Base-by-base conservation (phyloP, 2,888 invertebrate genomes). In the Malthinus flaveolus region DNA sequence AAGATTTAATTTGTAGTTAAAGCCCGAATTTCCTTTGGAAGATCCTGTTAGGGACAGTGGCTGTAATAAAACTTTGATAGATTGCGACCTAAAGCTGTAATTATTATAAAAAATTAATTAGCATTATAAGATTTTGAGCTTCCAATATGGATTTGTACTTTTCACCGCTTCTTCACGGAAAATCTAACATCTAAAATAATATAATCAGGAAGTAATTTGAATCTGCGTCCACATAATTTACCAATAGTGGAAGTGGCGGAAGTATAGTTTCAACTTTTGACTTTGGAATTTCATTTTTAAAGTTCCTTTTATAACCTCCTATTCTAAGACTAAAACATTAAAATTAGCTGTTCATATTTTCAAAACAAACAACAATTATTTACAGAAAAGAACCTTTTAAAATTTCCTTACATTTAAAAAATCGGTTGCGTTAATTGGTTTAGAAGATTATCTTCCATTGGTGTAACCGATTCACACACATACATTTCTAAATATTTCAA, bases 211-310 rank as follows among this genome's bases (percentile, higher is more conserved):
- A 23, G 5, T 23, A 23, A 3, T 23, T 23, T 23, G 3, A 23
- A 23, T 23, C 2, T 23, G 5, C 2, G 5, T 23, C 2, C 23
- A 23, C 23, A 39, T 9, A 32, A 35, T 44, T 78, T 76, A 84
- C 84, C 75, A 84, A 66, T 73, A n/a, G n/a, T 85, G 84, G 13
- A n/a, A n/a, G n/a, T n/a, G n/a, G n/a, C n/a, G 84, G 82, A 62
- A 85, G 72, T 70, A 84, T 81, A 67, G 80, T 80, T 68, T 85
- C 84, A 45, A 84, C 79, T 75, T 71, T 83, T 84, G 1, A 80
- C 83, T 71, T 84, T 85, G 63, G 81, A 78, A 68, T 36, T 82
- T 79, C 31, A 79, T 78, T 66, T 83, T 81, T 2, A 85, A 66
- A 5, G 81, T 75, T 63, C 85, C 83, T 70, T 82, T 84, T 53